A percentile compares a stretch with the other conserved stretches of the same genome.
Conservation (phyloP, 2,888 invertebrate species). For the Cheilosia pagana region DNA sequence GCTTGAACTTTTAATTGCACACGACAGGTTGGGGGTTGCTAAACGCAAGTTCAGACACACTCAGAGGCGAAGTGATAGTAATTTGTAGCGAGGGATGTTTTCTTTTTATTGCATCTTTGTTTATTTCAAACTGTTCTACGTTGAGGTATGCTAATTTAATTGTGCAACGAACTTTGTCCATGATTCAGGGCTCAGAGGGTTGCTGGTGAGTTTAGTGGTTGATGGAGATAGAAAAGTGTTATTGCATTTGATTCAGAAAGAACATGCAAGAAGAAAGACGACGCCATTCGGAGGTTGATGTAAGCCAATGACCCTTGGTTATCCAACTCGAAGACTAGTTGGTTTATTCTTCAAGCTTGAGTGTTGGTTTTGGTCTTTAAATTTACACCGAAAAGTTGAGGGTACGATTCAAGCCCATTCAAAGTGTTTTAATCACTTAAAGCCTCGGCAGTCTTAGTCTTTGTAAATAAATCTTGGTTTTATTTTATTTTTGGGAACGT, state of each 20-base stretch:
- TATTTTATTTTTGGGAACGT: no score
- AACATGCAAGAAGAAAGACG: no score
- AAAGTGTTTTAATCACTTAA: no score
- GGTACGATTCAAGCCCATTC: no score
- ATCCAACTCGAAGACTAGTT: no score
- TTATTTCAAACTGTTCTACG: neutral
- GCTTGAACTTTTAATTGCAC: conserved; percentile 37
- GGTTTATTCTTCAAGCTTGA: no score
- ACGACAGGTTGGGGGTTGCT: conserved; percentile 13
- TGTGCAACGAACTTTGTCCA: conserved; percentile 28
- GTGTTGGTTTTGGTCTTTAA: no score
- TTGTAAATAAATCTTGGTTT: no score
- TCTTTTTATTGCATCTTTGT: neutral
- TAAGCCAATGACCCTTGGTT: no score
- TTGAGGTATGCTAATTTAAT: conserved; percentile 36
- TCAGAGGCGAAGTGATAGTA: neutral
- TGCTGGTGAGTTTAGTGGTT: neutral
- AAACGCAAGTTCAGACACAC: conserved; percentile 16
- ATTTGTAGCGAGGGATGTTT: neutral
- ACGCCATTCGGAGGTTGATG: no score
- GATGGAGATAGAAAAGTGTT: neutral
- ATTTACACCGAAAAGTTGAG: no score
- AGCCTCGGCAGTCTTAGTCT: no score
- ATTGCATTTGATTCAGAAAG: neutral
- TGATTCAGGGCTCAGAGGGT: neutral